phyloP scores from a whole-genome alignment of 2,113 vertebrate species.

The Mobula birostris region DNA sequence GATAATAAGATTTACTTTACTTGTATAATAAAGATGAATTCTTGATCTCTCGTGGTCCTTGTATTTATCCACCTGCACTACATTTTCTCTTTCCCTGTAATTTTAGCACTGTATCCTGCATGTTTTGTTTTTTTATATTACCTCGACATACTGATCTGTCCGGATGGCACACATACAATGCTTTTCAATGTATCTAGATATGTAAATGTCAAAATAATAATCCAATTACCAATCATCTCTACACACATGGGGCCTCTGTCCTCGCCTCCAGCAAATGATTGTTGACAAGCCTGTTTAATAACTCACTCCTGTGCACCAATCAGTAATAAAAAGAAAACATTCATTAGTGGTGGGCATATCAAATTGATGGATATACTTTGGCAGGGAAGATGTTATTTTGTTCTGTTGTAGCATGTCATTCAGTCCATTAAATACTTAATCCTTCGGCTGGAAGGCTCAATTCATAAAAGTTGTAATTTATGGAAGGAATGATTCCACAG shows the following conservation, averaged over 20 bases:
- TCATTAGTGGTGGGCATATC: background rate
- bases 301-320: background rate
- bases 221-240: too few species aligned
- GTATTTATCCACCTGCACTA: too few species aligned
- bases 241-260: background rate
- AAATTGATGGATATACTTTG: background rate
- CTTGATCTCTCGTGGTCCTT: too few species aligned
- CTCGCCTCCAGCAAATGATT: background rate
- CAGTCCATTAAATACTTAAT: background rate
- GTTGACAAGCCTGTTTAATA: background rate
- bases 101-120: too few species aligned
- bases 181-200: too few species aligned
- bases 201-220: too few species aligned
- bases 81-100: too few species aligned
- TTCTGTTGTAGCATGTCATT: background rate
- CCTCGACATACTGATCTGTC: too few species aligned
- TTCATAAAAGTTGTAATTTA: background rate
- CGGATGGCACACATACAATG: too few species aligned
- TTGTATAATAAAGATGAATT: too few species aligned
- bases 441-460: background rate
- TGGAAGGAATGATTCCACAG: background rate
- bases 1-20: too few species aligned
- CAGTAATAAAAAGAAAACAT: background rate
- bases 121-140: too few species aligned
- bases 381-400: background rate